Evolutionary conservation across 2,888 invertebrate species (phyloP).

Genomic region (Cabera pusaria): DNA sequence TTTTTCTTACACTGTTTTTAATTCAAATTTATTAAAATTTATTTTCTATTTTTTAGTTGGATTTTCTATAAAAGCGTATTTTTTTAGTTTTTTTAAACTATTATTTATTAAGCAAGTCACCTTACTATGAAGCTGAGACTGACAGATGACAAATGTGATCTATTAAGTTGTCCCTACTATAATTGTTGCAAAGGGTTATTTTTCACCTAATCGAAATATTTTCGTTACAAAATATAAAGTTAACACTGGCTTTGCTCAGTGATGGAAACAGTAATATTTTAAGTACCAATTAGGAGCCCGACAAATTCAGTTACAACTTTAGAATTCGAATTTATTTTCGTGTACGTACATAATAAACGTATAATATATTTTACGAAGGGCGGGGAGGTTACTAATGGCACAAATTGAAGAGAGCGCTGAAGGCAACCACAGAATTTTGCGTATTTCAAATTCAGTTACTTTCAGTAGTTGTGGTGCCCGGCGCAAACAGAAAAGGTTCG

Average conservation of each 20-base stretch:
- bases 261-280: constrained; percentile 29
- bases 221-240: constrained; percentile 25
- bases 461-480: constrained; percentile 42
- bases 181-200: constrained; percentile 19
- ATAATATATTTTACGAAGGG: constrained; percentile 56
- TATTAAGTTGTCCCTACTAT: too few species aligned
- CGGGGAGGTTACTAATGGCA: constrained; percentile 71
- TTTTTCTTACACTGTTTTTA: too few species aligned
- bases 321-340: constrained; percentile 49
- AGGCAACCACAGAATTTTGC: constrained; percentile 71
- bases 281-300: constrained; percentile 42
- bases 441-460: constrained; percentile 76
- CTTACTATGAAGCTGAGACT: too few species aligned
- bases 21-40: too few species aligned
- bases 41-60: too few species aligned
- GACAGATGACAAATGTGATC: too few species aligned
- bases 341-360: constrained; percentile 40
- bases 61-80: too few species aligned
- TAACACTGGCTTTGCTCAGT: constrained; percentile 24
- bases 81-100: too few species aligned
- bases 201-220: constrained; percentile 16
- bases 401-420: constrained; percentile 70
- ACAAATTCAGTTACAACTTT: constrained; percentile 50
- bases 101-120: too few species aligned
- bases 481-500: constrained; percentile 45